phyloP scores from a whole-genome alignment of 1,140 invertebrate genomes.

The Lepidurus arcticus region DNA sequence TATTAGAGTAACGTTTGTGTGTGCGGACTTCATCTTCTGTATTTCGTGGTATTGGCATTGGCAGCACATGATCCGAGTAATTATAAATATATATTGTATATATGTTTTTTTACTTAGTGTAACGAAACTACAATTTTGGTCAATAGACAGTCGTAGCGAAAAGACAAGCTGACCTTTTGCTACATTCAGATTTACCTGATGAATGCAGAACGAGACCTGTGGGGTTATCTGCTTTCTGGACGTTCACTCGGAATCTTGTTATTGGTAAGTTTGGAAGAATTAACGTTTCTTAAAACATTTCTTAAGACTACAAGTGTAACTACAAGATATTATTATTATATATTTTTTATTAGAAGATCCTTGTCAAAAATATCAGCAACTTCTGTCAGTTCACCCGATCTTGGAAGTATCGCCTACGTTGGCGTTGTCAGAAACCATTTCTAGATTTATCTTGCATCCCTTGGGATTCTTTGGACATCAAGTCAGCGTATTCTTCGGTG shows the following conservation, averaged over 20 bases:
- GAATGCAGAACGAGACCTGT: neutral
- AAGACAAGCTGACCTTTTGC: neutral
- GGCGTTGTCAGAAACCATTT: neutral
- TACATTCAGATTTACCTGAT: neutral
- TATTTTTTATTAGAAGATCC: neutral
- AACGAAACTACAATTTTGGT: neutral
- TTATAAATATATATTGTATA: neutral
- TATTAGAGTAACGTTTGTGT: neutral
- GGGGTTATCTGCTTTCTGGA: neutral
- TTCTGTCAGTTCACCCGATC: neutral
- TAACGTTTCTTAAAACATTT: neutral
- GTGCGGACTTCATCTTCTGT: neutral
- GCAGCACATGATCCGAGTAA: neutral
- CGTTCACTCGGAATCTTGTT: neutral
- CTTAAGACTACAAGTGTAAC: neutral
- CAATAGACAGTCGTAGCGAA: neutral
- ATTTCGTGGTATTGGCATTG: conserved; percentile 5
- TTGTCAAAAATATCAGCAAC: neutral
- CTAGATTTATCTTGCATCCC: neutral
- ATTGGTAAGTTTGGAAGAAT: neutral
- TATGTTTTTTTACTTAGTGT: too few relatives aligned
- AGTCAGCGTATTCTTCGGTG: neutral
- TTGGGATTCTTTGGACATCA: neutral
- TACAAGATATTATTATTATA: neutral
- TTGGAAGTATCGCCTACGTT: conserved; percentile 3